phyloP scores from a whole-genome alignment of 2,797 vertebrate genomes.

The Pyrocephalus nanus region DNA sequence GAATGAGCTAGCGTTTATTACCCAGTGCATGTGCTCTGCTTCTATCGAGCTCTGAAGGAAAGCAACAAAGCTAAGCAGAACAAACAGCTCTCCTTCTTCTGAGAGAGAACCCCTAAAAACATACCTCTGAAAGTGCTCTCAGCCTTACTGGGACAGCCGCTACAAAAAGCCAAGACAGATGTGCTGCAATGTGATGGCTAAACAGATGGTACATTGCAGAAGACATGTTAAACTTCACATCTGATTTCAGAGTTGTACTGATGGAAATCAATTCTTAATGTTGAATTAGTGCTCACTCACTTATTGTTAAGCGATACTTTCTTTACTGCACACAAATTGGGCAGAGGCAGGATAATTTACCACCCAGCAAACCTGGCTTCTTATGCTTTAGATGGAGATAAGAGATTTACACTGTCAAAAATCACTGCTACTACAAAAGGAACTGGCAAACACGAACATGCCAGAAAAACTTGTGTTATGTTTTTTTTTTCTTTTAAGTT shows the following conservation, averaged over 20 bases:
- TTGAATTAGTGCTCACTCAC: background rate
- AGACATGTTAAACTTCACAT: background rate
- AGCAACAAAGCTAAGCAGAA: background rate
- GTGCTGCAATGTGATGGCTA: background rate
- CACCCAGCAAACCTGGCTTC: background rate
- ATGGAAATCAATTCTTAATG: background rate
- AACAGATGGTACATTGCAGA: background rate
- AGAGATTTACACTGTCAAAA: background rate
- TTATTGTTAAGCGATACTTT: background rate
- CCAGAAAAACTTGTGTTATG: background rate
- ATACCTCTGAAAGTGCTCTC: background rate
- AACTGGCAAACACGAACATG: background rate
- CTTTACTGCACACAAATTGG: background rate
- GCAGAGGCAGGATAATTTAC: background rate
- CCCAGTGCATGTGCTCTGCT: conserved; percentile 19
- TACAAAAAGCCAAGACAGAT: background rate
- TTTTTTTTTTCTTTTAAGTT: background rate
- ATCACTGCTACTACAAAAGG: background rate
- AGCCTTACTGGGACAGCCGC: background rate
- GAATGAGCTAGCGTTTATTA: background rate
- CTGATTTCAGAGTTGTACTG: background rate
- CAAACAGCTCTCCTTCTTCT: background rate
- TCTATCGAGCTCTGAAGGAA: background rate
- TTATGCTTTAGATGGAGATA: background rate
- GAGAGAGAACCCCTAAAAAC: background rate